These are phyloP conservation scores for Siderastrea radians DNA, from an alignment of 92 coral and sea anemone species.

Conservation along the genomic window DNA sequence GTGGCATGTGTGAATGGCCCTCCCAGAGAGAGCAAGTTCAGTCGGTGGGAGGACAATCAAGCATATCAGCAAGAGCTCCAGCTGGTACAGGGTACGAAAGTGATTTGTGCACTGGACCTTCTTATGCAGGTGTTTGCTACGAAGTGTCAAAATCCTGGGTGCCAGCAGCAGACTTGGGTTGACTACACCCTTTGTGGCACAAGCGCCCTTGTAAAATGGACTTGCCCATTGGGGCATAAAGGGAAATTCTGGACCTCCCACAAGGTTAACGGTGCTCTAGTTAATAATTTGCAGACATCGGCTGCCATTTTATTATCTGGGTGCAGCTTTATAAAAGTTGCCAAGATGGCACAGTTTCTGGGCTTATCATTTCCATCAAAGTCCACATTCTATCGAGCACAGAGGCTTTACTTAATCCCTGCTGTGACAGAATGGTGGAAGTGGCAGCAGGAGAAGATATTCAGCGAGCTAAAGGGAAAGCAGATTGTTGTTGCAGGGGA, in stretches of 20 bases:
- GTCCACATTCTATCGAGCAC: slow-evolving; percentile 35
- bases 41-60: slow-evolving; percentile 22
- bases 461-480: slow-evolving; percentile 13
- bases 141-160: background rate
- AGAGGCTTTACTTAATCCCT: slow-evolving; percentile 41
- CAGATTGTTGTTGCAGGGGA: slow-evolving; percentile 39
- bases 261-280: slow-evolving; percentile 18
- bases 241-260: background rate
- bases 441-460: slow-evolving; percentile 8
- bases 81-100: slow-evolving; percentile 14
- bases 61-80: background rate
- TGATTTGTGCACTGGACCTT: background rate
- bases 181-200: background rate
- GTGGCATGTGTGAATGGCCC: slow-evolving; percentile 5
- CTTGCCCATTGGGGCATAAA: background rate
- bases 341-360: slow-evolving; percentile 29
- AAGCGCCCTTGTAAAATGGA: background rate
- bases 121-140: background rate
- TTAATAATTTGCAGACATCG: slow-evolving; percentile 36
- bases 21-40: slow-evolving; percentile 6
- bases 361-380: slow-evolving; percentile 21
- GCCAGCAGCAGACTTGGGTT: background rate
- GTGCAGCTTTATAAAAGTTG: slow-evolving; percentile 20
- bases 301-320: slow-evolving; percentile 47
- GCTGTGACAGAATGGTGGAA: slow-evolving; percentile 53